Conservation (phyloP, 2,888 invertebrate genomes). For the Drosophila subquinaria region DNA sequence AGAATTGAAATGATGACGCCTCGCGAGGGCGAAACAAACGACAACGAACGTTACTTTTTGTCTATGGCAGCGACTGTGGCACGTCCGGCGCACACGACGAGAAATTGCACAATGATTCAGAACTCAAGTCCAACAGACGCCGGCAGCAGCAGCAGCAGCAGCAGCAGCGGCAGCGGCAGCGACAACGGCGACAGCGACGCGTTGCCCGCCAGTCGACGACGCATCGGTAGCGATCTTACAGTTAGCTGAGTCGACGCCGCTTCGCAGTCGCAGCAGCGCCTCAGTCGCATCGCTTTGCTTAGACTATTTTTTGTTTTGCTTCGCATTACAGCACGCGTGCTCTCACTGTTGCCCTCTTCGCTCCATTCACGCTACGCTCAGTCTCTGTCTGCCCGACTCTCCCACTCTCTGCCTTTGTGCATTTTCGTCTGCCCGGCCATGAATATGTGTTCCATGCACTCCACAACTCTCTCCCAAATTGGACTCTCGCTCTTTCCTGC, state of each 20-base stretch:
- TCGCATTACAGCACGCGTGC: slow-evolving; percentile 36
- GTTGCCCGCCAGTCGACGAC: slow-evolving; percentile 17
- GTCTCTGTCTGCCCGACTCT: slow-evolving; percentile 4
- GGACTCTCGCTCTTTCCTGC: slow-evolving; percentile 23
- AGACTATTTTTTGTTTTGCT: slow-evolving; percentile 24
- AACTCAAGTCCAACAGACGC: slow-evolving; percentile 47
- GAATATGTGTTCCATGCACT: slow-evolving; percentile 49
- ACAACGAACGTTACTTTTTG: slow-evolving; percentile 14
- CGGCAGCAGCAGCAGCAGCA: slow-evolving; percentile 34
- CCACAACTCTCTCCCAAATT: slow-evolving; percentile 34
- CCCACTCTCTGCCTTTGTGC: slow-evolving; percentile 17
- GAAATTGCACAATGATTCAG: slow-evolving; percentile 79
- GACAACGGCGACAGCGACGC: slow-evolving; percentile 1
- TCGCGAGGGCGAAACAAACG: slow-evolving; percentile 22
- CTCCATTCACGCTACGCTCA: slow-evolving; percentile 1
- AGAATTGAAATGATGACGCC: slow-evolving; percentile 30
- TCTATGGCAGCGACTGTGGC: slow-evolving; percentile 33
- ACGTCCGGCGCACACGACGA: slow-evolving; percentile 71
- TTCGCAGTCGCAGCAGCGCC: slow-evolving; percentile 10
- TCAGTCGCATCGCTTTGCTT: slow-evolving; percentile 20
- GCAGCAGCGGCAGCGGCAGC: slow-evolving; percentile 3
- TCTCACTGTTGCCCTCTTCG: slow-evolving; percentile 6
- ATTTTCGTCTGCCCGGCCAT: slow-evolving; percentile 46
- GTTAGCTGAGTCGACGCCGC: slow-evolving; percentile 30
- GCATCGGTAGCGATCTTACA: slow-evolving; percentile 51